Percentiles rank a stretch among this genome's conserved stretches.
Conservation (phyloP, 92 coral and sea anemone genomes). For the Hydrozoanthus gracilis region DNA sequence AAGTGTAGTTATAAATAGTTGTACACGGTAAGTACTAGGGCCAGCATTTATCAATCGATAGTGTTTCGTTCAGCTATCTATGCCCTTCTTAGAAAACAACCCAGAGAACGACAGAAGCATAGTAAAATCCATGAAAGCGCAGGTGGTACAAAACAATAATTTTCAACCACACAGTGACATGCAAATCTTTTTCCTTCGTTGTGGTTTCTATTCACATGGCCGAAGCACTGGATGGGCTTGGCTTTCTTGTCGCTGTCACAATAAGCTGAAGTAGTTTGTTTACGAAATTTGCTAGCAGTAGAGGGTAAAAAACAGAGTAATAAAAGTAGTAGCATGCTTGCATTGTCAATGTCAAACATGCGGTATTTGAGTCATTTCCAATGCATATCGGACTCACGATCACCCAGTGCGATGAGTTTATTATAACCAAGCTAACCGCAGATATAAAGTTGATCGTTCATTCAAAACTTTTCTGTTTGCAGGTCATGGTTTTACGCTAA, state of each 20-base stretch:
- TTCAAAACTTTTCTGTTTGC: conserved; percentile 8
- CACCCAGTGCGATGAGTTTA: conserved; percentile 31
- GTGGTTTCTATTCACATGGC: conserved; percentile 19
- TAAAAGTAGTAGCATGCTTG: neutral
- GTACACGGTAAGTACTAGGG: too few species aligned
- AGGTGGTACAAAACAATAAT: too few species aligned
- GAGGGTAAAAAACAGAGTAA: neutral
- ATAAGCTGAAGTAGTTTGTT: conserved; percentile 19
- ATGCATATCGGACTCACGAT: neutral
- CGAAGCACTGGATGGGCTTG: neutral
- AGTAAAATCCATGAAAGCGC: too few species aligned
- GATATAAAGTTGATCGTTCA: neutral
- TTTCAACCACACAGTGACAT: too few species aligned
- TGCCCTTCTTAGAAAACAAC: too few species aligned
- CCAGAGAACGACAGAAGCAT: too few species aligned
- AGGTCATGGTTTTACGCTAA: neutral
- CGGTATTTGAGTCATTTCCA: neutral
- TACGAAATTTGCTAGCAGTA: neutral
- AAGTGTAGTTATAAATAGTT: too few species aligned
- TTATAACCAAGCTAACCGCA: conserved; percentile 8
- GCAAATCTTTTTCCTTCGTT: neutral
- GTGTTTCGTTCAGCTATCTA: too few species aligned
- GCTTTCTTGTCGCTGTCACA: neutral
- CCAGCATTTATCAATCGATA: too few species aligned
- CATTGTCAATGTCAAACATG: neutral